Evolutionary conservation across 1,140 invertebrate species (phyloP).

Genomic region (Pseudomyrmex sp.): DNA sequence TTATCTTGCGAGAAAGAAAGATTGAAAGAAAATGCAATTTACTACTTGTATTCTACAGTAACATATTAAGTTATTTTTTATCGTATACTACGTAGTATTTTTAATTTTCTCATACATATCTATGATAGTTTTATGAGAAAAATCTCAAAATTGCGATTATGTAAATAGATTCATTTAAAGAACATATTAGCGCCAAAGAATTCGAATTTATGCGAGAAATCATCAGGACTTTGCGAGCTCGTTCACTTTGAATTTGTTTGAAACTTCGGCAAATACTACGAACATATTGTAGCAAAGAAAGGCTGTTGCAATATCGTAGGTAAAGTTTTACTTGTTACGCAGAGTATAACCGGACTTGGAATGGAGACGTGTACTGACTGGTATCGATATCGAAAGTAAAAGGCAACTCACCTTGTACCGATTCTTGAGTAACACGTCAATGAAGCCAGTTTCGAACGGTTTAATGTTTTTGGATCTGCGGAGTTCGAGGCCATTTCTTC

Average conservation of each 20-base stretch:
- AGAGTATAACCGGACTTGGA: conserved; percentile 67
- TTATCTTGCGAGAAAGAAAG: neutral
- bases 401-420: conserved; percentile 81
- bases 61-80: neutral
- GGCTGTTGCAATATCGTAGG: neutral
- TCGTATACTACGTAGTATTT: too few relatives aligned
- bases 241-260: neutral
- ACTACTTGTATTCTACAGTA: neutral
- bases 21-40: conserved; percentile 2
- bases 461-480: conserved; percentile 77
- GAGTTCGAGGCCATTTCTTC: neutral
- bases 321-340: conserved; percentile 6
- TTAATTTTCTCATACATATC: neutral
- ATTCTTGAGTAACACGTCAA: conserved; percentile 69
- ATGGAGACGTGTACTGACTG: conserved; percentile 44
- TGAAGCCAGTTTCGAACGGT: conserved; percentile 68
- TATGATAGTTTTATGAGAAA: neutral
- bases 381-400: conserved; percentile 81
- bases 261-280: neutral
- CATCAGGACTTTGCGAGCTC: neutral
- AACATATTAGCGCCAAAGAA: neutral
- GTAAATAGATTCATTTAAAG: neutral
- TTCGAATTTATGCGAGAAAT: neutral
- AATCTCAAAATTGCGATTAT: too few relatives aligned
- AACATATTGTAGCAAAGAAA: conserved; percentile 31